Evolutionary conservation across 2,888 invertebrate genomes (phyloP), one percentile per base, ranked within the genome.

Genomic region (Azorinus chamasolen): DNA sequence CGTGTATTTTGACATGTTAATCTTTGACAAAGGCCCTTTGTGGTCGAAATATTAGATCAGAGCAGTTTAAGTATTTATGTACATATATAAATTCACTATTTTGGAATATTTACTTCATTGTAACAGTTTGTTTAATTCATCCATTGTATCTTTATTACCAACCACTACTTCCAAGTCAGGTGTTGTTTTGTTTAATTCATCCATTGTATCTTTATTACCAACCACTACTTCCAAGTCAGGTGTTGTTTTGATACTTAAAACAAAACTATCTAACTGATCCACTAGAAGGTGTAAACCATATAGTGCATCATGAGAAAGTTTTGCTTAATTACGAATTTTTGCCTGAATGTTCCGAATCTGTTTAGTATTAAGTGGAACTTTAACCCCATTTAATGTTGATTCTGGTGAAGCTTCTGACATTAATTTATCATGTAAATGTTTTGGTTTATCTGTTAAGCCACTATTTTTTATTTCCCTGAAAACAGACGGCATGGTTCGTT

Each of bases 121-220:
- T n/a, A n/a, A n/a, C n/a, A n/a, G n/a, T n/a, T n/a, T n/a, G n/a
- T n/a, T 32, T 25, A 54, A 25, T n/a, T n/a, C 27, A 4, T 54
- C 54, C 8, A 27, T n/a, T 6, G 37, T 25, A 14, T 54, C 37
- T 32, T 25, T 32, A 18, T 54, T 8, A 20, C 54, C 54, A n/a
- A 54, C 54, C 12, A 32, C 12, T 18, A 54, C 54, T 25, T 54
- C 32, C 6, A 54, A 18, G 18, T 54, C 54, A 16, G 54, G 54
- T 3, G 54, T 54, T 4, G 54, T 54, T 54, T 37, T 25, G 12
- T 54, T 32, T 25, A 54, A 25, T n/a, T n/a, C 27, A 4, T 54
- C 54, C 8, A 27, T n/a, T 6, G 37, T 25, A 14, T 54, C 37
- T 32, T 25, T 32, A 18, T 54, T 8, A 20, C 54, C 54, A n/a